Conservation (phyloP, 2,113 vertebrate species). For the Colius striatus region DNA sequence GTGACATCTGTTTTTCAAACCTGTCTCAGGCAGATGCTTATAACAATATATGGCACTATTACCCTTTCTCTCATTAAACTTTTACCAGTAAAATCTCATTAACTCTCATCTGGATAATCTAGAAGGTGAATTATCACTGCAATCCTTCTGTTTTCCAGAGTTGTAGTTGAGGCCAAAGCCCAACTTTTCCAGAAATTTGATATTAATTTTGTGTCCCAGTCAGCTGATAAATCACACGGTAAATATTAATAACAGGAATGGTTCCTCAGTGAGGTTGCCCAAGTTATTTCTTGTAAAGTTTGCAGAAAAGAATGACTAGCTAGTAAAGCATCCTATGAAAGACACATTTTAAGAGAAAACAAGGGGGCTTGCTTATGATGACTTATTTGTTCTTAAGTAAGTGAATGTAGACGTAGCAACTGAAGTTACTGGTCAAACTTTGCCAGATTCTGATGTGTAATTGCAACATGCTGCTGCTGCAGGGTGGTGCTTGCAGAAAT, state of each 20-base stretch:
- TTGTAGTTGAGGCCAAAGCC: background rate
- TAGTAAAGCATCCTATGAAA: background rate
- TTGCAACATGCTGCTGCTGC: background rate
- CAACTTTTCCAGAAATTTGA: background rate
- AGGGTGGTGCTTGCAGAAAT: slow-evolving; percentile 40
- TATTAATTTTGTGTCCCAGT: background rate
- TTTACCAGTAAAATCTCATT: background rate
- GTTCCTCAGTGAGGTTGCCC: background rate
- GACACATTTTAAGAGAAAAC: background rate
- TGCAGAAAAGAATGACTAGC: background rate
- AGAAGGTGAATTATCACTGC: background rate
- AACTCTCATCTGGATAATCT: background rate
- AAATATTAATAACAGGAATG: background rate
- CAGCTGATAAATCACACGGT: background rate
- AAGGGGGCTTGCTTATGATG: background rate
- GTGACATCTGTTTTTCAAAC: background rate
- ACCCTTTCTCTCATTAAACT: background rate
- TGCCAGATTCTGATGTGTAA: background rate
- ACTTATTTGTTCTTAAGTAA: background rate
- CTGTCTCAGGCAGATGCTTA: background rate
- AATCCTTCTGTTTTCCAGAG: background rate
- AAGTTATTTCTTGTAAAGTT: background rate
- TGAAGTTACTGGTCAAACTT: background rate
- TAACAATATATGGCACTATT: background rate
- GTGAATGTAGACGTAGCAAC: background rate